Base-by-base conservation (phyloP, 2,888 invertebrate species). In the Onchidella celtica region DNA sequence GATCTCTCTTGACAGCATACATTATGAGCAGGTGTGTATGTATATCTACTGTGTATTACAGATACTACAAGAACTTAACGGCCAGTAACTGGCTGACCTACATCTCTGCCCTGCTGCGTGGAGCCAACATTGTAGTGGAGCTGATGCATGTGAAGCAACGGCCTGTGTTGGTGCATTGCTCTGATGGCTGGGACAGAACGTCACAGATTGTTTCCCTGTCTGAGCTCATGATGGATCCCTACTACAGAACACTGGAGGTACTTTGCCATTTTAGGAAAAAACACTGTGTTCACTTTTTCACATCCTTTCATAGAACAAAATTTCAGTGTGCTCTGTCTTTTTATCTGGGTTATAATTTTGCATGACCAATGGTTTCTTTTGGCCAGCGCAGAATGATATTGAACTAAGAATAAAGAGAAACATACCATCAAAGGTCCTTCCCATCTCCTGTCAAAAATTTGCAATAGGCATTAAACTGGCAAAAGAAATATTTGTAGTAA, bases 161-260 rank as follows among this genome's bases (percentile, higher is more conserved):
- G 73, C 97, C 98, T 9, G 99, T 98, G 78, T 94, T 99, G 84
- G 98, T 99, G 14, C 99, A 99, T 94, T 99, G 99, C 94, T 98
- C 98, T 2, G 99, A 99, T 94, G 99, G 99, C 69, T 99, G 99
- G 99, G 99, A 99, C 94, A 95, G 99, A 87, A 99, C 99, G 80
- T 97, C 99, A 68, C 99, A 99, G 94, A 97, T 99, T 86, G 97
- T 97, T 24, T 97, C 98, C 61, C 95, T 99, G 75, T 97, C 98
- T 21, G 97, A 99, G 94, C 95, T 99, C 63, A 94, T 99, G 90
- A 95, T 99, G 59, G 99, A 99, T 95, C 98, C 98, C 0, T 96
- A 96, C 94, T 99, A 99, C 93, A 95, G 99, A 88, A 99, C 99
- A 17, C 95, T 97, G 76, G 96, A 97, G 95, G 98, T 94, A 88